phyloP scores from a whole-genome alignment of 2,888 invertebrate genomes.

The Vannuccia rotundouncinata region DNA sequence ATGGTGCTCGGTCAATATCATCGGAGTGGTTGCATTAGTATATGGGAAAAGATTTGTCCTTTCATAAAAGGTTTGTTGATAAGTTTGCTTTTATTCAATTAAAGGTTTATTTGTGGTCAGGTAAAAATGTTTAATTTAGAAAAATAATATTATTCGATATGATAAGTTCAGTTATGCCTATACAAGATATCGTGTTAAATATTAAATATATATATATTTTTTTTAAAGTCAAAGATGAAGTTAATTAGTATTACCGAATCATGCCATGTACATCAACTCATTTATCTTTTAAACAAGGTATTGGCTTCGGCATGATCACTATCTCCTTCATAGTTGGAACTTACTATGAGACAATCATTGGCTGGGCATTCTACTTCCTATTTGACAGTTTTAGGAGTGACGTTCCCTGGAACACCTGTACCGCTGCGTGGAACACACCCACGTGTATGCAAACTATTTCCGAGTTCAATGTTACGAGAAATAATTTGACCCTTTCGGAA shows the following conservation, averaged over 20 bases:
- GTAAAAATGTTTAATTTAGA: too few species aligned
- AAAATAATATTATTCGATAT: too few species aligned
- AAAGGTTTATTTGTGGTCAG: too few species aligned
- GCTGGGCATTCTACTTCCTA: constrained; percentile 6
- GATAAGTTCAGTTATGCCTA: too few species aligned
- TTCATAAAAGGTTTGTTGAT: constrained; percentile 5
- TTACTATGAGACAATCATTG: constrained; percentile 1
- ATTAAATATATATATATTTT: too few species aligned
- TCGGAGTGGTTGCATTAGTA: constrained; percentile 81
- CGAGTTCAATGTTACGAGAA: background rate
- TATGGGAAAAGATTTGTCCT: constrained; percentile 65
- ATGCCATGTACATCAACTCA: too few species aligned
- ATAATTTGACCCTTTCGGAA: background rate
- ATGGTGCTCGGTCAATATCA: constrained; percentile 84
- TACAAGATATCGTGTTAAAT: too few species aligned
- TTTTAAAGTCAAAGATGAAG: too few species aligned
- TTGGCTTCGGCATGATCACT: background rate
- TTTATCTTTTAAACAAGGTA: too few species aligned
- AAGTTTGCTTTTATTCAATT: too few species aligned
- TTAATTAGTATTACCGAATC: too few species aligned
- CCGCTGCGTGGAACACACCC: background rate
- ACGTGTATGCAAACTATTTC: background rate
- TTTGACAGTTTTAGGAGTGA: background rate
- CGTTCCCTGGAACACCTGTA: constrained; percentile 4
- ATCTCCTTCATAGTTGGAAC: background rate